These are phyloP conservation scores for Fragum sueziense DNA, from an alignment of 2,888 invertebrate species.

Conservation along the genomic window DNA sequence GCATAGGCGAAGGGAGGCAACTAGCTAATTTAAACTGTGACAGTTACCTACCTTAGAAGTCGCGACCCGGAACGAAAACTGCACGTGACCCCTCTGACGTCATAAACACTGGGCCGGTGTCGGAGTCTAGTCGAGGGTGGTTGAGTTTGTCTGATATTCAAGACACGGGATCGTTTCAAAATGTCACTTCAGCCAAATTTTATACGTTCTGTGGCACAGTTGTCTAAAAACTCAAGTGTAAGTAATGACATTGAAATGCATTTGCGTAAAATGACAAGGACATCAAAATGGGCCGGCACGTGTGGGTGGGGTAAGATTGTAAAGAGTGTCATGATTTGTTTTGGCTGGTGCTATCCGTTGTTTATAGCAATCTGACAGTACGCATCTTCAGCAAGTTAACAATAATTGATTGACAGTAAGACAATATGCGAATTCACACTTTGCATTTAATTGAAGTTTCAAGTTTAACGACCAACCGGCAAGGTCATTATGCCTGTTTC, in stretches of 20 bases:
- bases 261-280: not conserved
- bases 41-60: not conserved
- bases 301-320: constrained; percentile 13
- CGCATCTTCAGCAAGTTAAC: no score
- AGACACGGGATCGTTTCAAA: not conserved
- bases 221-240: constrained; percentile 3
- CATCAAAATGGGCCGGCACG: not conserved
- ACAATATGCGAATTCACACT: not conserved
- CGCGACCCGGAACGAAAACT: not conserved
- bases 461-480: not conserved
- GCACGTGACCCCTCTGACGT: constrained; percentile 49
- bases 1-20: no score
- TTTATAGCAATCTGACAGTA: no score
- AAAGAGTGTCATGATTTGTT: not conserved
- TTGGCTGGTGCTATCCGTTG: not conserved
- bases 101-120: constrained; percentile 31
- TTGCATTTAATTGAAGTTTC: not conserved
- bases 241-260: not conserved
- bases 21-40: no score
- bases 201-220: not conserved
- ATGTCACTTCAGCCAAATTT: constrained; percentile 9
- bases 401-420: no score
- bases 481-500: no score
- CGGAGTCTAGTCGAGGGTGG: not conserved
- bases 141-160: not conserved